These are phyloP conservation scores for Malurus alboscapulatus DNA, from an alignment of 2,113 vertebrate genomes.

Conservation along the genomic window DNA sequence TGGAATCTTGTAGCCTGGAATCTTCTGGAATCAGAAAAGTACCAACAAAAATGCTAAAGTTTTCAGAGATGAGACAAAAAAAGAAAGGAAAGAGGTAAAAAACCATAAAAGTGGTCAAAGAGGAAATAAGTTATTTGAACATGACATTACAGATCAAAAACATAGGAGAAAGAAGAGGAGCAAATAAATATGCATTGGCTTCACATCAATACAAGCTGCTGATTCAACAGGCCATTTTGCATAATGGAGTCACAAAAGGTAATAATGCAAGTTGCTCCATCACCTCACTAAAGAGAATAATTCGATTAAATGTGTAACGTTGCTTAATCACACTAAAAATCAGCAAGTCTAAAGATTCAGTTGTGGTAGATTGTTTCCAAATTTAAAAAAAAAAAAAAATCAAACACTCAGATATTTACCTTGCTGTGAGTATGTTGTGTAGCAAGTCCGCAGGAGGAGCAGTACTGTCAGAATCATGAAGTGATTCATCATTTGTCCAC, in stretches of 20 bases:
- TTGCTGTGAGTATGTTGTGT: not conserved
- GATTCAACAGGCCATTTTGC: not conserved
- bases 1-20: not conserved
- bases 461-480: conserved; percentile 5
- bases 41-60: not conserved
- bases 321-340: not conserved
- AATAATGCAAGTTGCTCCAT: not conserved
- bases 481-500: conserved; percentile 52
- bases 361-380: not conserved
- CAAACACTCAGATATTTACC: conserved; percentile 53
- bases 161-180: not conserved
- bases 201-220: not conserved
- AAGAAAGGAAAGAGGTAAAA: not conserved
- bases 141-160: not conserved
- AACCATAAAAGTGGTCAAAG: not conserved
- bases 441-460: not conserved
- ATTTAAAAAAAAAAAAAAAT: not conserved
- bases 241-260: not conserved
- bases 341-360: not conserved
- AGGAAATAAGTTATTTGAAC: not conserved
- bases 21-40: not conserved
- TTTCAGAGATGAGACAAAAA: not conserved
- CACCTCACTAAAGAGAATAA: not conserved
- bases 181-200: not conserved
- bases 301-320: not conserved